A percentile compares a stretch with the other conserved stretches of the same genome.
These are phyloP conservation scores for Teleogryllus occipitalis DNA, from an alignment of 1,140 invertebrate genomes.

Conservation along the genomic window DNA sequence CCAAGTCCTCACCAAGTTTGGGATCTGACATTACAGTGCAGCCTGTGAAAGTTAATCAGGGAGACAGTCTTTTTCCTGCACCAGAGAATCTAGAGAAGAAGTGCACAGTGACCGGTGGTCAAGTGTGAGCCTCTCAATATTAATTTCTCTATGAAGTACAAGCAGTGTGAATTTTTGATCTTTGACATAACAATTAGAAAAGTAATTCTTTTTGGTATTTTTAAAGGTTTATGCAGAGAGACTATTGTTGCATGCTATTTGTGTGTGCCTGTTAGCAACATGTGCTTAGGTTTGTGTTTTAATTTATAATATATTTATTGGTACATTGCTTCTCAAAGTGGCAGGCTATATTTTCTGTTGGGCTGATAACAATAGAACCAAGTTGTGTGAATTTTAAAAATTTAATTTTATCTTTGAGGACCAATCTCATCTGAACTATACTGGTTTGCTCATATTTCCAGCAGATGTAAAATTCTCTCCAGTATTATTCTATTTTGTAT, in stretches of 20 bases:
- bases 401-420: not conserved
- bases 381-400: not conserved
- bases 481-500: not conserved
- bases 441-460: not conserved
- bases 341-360: not conserved
- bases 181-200: not conserved
- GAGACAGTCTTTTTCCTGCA: slow-evolving; percentile 6
- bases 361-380: not conserved
- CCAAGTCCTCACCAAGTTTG: slow-evolving; percentile 13
- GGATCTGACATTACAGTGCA: slow-evolving; percentile 7
- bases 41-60: slow-evolving; percentile 11
- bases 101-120: slow-evolving; percentile 19
- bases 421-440: not conserved
- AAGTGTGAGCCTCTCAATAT: slow-evolving; percentile 6
- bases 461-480: not conserved
- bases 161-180: no score
- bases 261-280: not conserved
- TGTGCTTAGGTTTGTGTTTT: not conserved
- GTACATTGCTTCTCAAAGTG: not conserved
- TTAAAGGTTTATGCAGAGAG: not conserved
- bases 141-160: not conserved
- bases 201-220: not conserved
- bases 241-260: not conserved
- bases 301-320: not conserved
- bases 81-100: slow-evolving; percentile 19